These are phyloP conservation scores for Sterrhoptilus dennistouni DNA, from an alignment of 2,113 vertebrate genomes.

Conservation along the genomic window DNA sequence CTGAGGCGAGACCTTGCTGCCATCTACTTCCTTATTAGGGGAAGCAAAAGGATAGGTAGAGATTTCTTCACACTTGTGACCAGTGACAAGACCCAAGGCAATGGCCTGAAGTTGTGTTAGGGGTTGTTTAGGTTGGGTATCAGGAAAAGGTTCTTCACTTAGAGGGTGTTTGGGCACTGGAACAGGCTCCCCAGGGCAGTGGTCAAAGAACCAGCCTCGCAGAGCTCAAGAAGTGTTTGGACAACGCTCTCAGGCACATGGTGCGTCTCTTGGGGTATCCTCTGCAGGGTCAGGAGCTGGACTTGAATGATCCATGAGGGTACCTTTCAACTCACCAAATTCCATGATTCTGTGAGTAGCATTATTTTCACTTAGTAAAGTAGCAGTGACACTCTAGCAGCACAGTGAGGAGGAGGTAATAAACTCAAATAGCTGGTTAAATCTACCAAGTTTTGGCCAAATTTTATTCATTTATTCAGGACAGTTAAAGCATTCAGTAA, in stretches of 20 bases:
- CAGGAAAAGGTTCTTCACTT: background rate
- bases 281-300: background rate
- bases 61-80: background rate
- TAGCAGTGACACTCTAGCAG: background rate
- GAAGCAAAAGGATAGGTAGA: background rate
- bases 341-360: background rate
- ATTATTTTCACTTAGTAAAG: background rate
- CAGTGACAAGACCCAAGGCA: too few species aligned
- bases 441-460: background rate
- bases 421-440: background rate
- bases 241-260: fast-evolving
- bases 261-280: too few species aligned
- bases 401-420: background rate
- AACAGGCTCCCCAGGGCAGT: too few species aligned
- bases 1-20: too few species aligned
- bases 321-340: background rate
- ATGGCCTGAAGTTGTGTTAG: background rate
- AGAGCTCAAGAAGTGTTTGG: fast-evolving
- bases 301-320: background rate
- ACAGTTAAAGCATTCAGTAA: background rate
- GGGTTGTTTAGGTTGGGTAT: fast-evolving
- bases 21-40: background rate
- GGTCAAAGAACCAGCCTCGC: background rate
- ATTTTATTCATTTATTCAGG: background rate
- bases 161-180: fast-evolving